phyloP scores from a whole-genome alignment of 2,797 vertebrate species.

The Gymnopithys bicolor region DNA sequence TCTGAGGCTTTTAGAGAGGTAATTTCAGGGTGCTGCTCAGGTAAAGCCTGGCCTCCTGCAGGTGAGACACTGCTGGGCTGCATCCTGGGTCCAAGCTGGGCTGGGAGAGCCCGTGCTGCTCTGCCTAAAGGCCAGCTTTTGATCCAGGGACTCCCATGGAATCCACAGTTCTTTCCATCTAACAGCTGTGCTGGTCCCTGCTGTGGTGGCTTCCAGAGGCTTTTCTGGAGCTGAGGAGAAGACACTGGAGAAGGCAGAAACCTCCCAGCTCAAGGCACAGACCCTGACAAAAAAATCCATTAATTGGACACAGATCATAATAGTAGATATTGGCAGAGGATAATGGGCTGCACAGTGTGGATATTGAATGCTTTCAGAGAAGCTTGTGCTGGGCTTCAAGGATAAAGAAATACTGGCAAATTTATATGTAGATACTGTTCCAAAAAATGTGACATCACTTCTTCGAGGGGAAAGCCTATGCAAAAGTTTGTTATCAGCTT shows the following conservation, averaged over 20 bases:
- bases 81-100: accelerated
- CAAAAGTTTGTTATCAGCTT: neutral
- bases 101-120: neutral
- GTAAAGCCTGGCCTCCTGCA: neutral
- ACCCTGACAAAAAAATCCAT: neutral
- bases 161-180: neutral
- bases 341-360: neutral
- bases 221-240: neutral
- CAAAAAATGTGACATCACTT: neutral
- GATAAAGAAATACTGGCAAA: neutral
- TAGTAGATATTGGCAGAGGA: neutral
- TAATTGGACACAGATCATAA: neutral
- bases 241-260: neutral
- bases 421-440: neutral
- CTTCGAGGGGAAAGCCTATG: neutral
- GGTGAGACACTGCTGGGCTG: neutral
- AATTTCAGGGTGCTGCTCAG: neutral
- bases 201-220: accelerated
- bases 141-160: neutral
- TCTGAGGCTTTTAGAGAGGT: neutral
- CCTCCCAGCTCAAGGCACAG: neutral
- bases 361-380: neutral
- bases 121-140: neutral
- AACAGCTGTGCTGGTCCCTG: accelerated
- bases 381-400: neutral